Percentiles rank a stretch among this genome's conserved stretches.
Evolutionary conservation across 2,797 vertebrate genomes (phyloP).

Genomic region (Coilia nasus): DNA sequence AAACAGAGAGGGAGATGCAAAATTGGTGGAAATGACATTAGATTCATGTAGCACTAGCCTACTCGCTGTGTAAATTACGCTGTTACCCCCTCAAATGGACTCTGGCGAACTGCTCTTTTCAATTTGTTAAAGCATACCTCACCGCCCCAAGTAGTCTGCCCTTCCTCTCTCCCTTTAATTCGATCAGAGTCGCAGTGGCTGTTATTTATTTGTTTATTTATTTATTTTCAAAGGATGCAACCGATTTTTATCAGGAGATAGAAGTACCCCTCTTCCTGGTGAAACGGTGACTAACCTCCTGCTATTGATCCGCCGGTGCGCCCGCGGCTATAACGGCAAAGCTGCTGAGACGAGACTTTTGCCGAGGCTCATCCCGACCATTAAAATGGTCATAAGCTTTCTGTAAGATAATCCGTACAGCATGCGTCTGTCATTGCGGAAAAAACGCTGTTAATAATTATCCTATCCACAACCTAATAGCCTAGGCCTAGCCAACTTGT

Average conservation of each 20-base stretch:
- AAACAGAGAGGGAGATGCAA: slow-evolving; percentile 65
- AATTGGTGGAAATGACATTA: slow-evolving; percentile 76
- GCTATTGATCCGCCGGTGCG: slow-evolving; percentile 69
- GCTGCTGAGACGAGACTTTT: slow-evolving; percentile 36
- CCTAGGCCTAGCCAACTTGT: no score
- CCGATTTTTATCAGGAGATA: slow-evolving; percentile 71
- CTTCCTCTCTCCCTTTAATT: slow-evolving; percentile 72
- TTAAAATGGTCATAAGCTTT: background rate
- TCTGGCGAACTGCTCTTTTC: slow-evolving; percentile 72
- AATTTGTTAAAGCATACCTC: slow-evolving; percentile 74
- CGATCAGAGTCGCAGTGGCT: slow-evolving; percentile 72
- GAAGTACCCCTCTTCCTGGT: slow-evolving; percentile 72
- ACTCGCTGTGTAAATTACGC: slow-evolving; percentile 76
- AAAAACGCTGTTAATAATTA: no score
- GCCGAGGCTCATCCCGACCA: background rate
- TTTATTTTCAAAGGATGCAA: slow-evolving; percentile 76
- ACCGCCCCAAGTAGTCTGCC: slow-evolving; percentile 63
- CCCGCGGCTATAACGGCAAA: slow-evolving; percentile 65
- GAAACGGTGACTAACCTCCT: slow-evolving; percentile 75
- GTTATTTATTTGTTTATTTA: slow-evolving; percentile 83
- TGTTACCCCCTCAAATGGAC: slow-evolving; percentile 70
- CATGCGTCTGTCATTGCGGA: background rate
- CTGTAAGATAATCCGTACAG: background rate
- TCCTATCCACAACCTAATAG: no score
- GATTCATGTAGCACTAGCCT: slow-evolving; percentile 70